These are phyloP conservation scores for Otus scops DNA, from an alignment of 2,797 vertebrate species.

Conservation along the genomic window DNA sequence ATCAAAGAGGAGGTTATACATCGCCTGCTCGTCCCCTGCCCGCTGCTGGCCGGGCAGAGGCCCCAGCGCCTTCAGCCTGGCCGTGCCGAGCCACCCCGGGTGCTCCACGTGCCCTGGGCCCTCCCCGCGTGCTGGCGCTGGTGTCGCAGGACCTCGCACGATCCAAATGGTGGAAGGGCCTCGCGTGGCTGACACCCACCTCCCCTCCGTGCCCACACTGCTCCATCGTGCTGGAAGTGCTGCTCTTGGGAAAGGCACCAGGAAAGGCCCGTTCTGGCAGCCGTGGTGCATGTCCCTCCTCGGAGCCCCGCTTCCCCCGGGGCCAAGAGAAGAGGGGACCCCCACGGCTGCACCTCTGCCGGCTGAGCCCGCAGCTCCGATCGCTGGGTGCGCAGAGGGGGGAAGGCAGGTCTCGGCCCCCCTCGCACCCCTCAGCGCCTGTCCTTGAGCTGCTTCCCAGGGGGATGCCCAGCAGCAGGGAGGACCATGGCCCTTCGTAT, in stretches of 20 bases:
- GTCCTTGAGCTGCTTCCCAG: fast-evolving
- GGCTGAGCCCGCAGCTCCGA: neutral
- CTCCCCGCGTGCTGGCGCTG: fast-evolving
- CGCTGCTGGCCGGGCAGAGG: neutral
- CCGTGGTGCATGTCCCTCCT: neutral
- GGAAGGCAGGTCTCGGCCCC: neutral
- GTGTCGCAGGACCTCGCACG: fast-evolving
- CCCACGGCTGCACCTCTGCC: neutral
- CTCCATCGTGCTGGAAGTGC: fast-evolving
- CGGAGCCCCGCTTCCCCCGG: too few relatives aligned
- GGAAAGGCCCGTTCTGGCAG: neutral
- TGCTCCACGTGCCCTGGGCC: fast-evolving
- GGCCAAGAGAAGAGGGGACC: neutral
- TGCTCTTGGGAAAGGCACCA: fast-evolving
- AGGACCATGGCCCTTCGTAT: neutral
- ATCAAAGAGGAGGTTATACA: neutral
- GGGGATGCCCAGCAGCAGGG: neutral
- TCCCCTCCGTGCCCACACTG: fast-evolving
- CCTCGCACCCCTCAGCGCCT: fast-evolving
- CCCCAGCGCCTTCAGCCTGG: neutral
- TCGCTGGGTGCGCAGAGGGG: neutral
- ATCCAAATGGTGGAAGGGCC: neutral
- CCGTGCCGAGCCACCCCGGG: too few relatives aligned
- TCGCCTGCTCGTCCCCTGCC: neutral
- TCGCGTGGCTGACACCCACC: neutral